A percentile compares a stretch with the other conserved stretches of the same genome.
Evolutionary conservation across 2,888 invertebrate species (phyloP).

Genomic region (Harpalus rufipes): DNA sequence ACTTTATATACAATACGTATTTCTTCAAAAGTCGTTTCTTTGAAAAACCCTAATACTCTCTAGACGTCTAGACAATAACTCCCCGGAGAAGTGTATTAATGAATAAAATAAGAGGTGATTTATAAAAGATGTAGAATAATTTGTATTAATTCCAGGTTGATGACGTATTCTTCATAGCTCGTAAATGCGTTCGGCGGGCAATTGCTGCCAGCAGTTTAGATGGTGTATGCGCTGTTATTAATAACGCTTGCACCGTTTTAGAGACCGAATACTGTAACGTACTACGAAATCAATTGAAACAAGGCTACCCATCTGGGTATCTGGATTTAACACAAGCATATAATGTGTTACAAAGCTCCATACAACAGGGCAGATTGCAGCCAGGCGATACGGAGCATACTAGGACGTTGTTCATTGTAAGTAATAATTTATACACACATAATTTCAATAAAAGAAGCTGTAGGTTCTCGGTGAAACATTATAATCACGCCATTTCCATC

Average conservation of each 20-base stretch:
- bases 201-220: constrained; percentile 94
- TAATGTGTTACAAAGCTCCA: constrained; percentile 87
- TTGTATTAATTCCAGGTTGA: constrained; percentile 80
- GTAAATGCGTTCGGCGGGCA: constrained; percentile 97
- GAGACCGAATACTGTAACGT: constrained; percentile 91
- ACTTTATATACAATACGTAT: too few relatives aligned
- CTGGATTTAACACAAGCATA: constrained; percentile 90
- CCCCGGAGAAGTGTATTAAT: too few relatives aligned
- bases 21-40: too few relatives aligned
- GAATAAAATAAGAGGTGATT: too few relatives aligned
- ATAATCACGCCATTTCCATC: too few relatives aligned
- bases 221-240: constrained; percentile 97
- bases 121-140: too few relatives aligned
- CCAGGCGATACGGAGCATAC: constrained; percentile 89
- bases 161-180: constrained; percentile 97
- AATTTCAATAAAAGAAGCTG: too few relatives aligned
- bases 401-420: constrained; percentile 83
- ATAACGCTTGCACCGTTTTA: constrained; percentile 92
- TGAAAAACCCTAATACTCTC: too few relatives aligned
- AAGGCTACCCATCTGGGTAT: constrained; percentile 89
- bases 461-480: too few relatives aligned
- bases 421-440: constrained; percentile 19
- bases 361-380: constrained; percentile 89
- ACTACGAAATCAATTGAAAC: constrained; percentile 85
- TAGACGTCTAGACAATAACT: too few relatives aligned